These are phyloP conservation scores for Trissolcus basalis DNA, from an alignment of 1,140 invertebrate genomes.

Conservation along the genomic window DNA sequence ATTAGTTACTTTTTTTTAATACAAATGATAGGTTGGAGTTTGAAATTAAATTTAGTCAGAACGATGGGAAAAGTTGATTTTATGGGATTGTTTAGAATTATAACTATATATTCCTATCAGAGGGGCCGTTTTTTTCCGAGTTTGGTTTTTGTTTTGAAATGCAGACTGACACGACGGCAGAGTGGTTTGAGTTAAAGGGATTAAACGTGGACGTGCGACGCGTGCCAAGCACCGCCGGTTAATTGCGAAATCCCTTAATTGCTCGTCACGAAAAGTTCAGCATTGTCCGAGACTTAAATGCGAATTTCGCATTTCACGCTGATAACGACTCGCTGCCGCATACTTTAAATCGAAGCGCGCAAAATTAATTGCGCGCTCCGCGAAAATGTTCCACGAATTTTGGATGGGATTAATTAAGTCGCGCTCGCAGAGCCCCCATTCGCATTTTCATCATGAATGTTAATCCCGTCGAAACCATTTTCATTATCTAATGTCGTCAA, in stretches of 20 bases:
- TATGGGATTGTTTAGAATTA: no score
- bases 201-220: constrained; percentile 64
- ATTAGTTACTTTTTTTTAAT: constrained; percentile 3
- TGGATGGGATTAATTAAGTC: constrained; percentile 39
- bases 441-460: constrained; percentile 23
- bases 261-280: constrained; percentile 65
- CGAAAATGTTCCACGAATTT: constrained; percentile 40
- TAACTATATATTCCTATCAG: background rate
- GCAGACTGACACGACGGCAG: constrained; percentile 65
- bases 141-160: constrained; percentile 64
- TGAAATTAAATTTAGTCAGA: background rate
- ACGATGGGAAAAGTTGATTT: background rate
- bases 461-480: constrained; percentile 32
- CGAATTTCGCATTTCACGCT: constrained; percentile 41
- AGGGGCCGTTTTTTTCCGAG: constrained; percentile 39
- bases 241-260: constrained; percentile 70
- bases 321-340: constrained; percentile 21
- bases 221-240: constrained; percentile 62
- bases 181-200: constrained; percentile 61
- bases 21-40: background rate
- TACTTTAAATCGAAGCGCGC: constrained; percentile 45
- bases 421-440: background rate
- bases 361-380: constrained; percentile 37
- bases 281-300: constrained; percentile 36
- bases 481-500: constrained; percentile 33